phyloP scores from a whole-genome alignment of 2,113 vertebrate species.

The Polypterus senegalus region DNA sequence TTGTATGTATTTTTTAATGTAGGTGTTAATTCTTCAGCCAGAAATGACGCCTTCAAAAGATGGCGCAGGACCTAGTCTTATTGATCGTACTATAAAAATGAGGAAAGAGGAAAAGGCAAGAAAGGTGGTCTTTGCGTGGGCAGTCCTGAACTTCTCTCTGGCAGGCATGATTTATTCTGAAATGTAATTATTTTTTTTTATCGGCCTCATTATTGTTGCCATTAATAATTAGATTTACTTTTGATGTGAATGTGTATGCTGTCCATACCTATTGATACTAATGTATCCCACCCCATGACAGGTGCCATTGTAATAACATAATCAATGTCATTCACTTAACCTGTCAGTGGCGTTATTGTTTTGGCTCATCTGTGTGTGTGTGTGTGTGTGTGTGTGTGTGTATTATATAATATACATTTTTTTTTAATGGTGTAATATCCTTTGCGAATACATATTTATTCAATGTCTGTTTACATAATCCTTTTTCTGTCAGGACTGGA shows the following conservation, averaged over 20 bases:
- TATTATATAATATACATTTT: no score
- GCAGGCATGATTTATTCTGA: constrained; percentile 93
- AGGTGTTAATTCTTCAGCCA: constrained; percentile 14
- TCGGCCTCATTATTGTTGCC: background rate
- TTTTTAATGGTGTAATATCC: no score
- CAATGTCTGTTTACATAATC: background rate
- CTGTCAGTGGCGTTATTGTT: no score
- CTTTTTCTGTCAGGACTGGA: constrained; percentile 59
- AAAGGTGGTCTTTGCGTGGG: constrained; percentile 82
- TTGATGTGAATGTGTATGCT: background rate
- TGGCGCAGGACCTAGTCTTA: constrained; percentile 48
- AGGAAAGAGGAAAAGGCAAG: constrained; percentile 72
- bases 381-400: no score
- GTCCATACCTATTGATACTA: no score
- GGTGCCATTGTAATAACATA: no score
- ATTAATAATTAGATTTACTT: background rate
- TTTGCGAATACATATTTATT: no score
- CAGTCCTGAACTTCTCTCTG: constrained; percentile 73
- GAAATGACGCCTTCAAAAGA: constrained; percentile 49
- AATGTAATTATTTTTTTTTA: constrained; percentile 55
- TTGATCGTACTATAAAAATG: constrained; percentile 77
- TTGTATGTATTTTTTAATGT: background rate
- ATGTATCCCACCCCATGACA: no score
- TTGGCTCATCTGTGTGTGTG: no score
- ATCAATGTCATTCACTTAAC: no score